phyloP scores from a whole-genome alignment of 2,113 vertebrate species.

The mouse (Mus musculus) region DNA sequence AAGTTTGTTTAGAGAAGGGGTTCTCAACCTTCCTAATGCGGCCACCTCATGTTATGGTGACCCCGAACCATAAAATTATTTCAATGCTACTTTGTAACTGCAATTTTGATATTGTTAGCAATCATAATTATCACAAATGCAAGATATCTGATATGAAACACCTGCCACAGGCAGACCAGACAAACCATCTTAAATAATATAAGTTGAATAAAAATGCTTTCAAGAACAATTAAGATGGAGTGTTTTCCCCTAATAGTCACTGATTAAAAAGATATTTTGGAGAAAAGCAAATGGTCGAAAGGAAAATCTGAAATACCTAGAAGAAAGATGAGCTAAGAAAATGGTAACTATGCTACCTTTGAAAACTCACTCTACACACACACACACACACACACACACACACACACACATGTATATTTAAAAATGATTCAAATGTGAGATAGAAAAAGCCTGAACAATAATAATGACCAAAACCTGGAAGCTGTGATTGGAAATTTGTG shows the following conservation, averaged over 20 bases:
- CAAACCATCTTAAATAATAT: not conserved
- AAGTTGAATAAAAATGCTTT: not conserved
- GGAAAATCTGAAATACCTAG: not conserved
- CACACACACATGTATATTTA: not conserved
- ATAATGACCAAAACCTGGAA: not conserved
- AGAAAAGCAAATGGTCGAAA: not conserved
- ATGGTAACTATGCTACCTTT: not conserved
- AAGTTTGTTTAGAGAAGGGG: not conserved
- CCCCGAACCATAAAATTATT: too few relatives aligned
- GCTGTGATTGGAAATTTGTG: not conserved
- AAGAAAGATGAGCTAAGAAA: not conserved
- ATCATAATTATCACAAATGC: not conserved
- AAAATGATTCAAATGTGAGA: not conserved
- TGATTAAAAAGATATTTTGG: not conserved
- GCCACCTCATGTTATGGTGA: not conserved
- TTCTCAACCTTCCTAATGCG: not conserved
- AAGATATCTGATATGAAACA: not conserved
- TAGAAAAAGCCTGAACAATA: not conserved
- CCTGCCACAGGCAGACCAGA: not conserved
- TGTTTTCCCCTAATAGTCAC: not conserved
- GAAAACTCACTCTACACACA: not conserved
- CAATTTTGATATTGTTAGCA: not conserved
- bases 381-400: too few relatives aligned
- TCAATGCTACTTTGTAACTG: not conserved
- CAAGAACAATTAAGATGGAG: constrained; percentile 5